These are phyloP conservation scores for Caiman crocodilus DNA, from an alignment of 2,797 vertebrate genomes.

Conservation along the genomic window DNA sequence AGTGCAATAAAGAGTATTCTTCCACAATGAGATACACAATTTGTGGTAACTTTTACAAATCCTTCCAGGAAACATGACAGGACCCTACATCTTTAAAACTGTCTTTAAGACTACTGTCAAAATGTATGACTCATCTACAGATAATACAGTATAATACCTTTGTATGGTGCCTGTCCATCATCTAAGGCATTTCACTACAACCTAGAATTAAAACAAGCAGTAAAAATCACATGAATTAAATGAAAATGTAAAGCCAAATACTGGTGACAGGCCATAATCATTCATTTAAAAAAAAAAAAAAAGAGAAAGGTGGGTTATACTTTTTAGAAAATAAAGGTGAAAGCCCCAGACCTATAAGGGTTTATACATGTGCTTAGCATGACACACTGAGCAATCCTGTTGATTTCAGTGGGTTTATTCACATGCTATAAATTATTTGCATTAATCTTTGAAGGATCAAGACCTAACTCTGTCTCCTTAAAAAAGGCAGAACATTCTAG, in stretches of 20 bases:
- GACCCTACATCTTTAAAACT: background rate
- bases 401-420: background rate
- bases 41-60: background rate
- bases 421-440: background rate
- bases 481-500: background rate
- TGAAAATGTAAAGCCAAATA: slow-evolving; percentile 19
- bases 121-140: background rate
- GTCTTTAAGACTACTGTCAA: background rate
- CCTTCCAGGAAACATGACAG: background rate
- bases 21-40: background rate
- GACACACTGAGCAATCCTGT: background rate
- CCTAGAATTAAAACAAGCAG: slow-evolving; percentile 6
- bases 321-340: background rate
- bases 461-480: background rate
- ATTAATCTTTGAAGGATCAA: background rate
- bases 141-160: background rate
- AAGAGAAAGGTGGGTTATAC: background rate
- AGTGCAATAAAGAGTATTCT: background rate
- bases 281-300: background rate
- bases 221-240: slow-evolving; percentile 21
- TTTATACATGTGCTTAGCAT: background rate
- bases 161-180: slow-evolving; percentile 26
- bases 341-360: background rate
- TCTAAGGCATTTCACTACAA: background rate
- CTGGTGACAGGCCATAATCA: background rate